A percentile compares a stretch with the other conserved stretches of the same genome.
Evolutionary conservation across 2,888 invertebrate species (phyloP).

Genomic region (Scotopteryx bipunctaria): DNA sequence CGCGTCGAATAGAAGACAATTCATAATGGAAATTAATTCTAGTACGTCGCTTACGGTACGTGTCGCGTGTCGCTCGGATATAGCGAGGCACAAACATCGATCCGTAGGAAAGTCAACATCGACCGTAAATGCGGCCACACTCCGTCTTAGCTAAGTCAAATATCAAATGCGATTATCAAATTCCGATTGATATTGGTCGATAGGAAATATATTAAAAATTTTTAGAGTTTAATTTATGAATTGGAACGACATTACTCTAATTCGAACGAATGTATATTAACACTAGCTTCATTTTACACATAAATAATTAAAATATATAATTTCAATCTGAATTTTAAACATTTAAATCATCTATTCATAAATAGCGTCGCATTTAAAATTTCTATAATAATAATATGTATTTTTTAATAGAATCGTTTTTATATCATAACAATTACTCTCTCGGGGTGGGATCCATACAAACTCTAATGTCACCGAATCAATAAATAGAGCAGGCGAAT

Average conservation of each 20-base stretch:
- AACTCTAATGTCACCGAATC: conserved; percentile 55
- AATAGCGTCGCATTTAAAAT: conserved; percentile 79
- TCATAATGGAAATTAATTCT: conserved; percentile 73
- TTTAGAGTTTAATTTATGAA: conserved; percentile 56
- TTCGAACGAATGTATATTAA: conserved; percentile 73
- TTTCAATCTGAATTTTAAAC: conserved; percentile 77
- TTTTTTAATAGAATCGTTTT: conserved; percentile 60
- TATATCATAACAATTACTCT: conserved; percentile 70
- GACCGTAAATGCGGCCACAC: conserved; percentile 71
- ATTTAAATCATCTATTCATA: conserved; percentile 73
- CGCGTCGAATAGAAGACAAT: conserved; percentile 62
- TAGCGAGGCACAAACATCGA: conserved; percentile 57
- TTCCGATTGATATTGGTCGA: conserved; percentile 74
- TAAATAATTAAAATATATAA: conserved; percentile 70
- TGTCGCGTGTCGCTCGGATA: conserved; percentile 47
- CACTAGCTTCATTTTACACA: conserved; percentile 62
- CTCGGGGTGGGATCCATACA: conserved; percentile 66
- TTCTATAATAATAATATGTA: conserved; percentile 59
- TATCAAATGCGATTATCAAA: conserved; percentile 65
- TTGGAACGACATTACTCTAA: conserved; percentile 72
- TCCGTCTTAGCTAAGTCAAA: conserved; percentile 53
- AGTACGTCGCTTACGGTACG: conserved; percentile 68
- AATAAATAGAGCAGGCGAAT: conserved; percentile 71
- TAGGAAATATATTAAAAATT: conserved; percentile 56
- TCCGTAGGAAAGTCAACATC: conserved; percentile 59